Base-by-base conservation (phyloP, 2,797 vertebrate species). In the Sebastes goodei region DNA sequence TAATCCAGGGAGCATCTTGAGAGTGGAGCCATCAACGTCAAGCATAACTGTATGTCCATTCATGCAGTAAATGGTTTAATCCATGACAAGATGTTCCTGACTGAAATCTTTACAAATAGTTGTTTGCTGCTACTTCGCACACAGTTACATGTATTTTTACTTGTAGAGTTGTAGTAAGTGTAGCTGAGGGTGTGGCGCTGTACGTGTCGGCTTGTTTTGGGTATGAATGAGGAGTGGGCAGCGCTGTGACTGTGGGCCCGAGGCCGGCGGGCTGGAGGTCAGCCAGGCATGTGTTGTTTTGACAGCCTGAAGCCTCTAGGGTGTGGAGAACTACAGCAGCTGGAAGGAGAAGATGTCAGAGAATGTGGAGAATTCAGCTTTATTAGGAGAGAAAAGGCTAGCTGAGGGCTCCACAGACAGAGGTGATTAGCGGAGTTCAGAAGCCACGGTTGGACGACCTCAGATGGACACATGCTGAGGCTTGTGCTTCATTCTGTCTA, bases 221-320 rank as follows among this genome's bases (percentile, higher is more conserved):
- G 66, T 71, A 23, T 29, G 67, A 71, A 38, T 11, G 46, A 56
- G 70, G 46, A 70, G 33, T 25, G n/a, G 1, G 46, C 55, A n/a
- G 59, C 1, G 21, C 21, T 56, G 10, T 2, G 23, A 32, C 59
- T 57, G 27, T 32, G 66, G 42, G 71, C 25, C 55, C 25, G 75
- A 53, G 80, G 78, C 56, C 14, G 27, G 76, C 21, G 59, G 78
- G 75, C 55, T 17, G 71, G 33, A 78, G 81, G 77, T 67, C 25
- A 74, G 23, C 38, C 76, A 80, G 84, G 79, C 71, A 63, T 84
- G 90, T 82, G 84, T 70, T 93, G 89, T 89, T 93, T 88, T 89
- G 88, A 92, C 90, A 94, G 92, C 33, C 74, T 66, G 9, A 3
- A 86, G 82, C 75, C 81, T 88, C 63, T 0, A 61, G 86, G 79